Percentiles rank a stretch among this genome's conserved stretches.
Conservation (phyloP, 2,797 vertebrate genomes). For the Macrochelys suwanniensis region DNA sequence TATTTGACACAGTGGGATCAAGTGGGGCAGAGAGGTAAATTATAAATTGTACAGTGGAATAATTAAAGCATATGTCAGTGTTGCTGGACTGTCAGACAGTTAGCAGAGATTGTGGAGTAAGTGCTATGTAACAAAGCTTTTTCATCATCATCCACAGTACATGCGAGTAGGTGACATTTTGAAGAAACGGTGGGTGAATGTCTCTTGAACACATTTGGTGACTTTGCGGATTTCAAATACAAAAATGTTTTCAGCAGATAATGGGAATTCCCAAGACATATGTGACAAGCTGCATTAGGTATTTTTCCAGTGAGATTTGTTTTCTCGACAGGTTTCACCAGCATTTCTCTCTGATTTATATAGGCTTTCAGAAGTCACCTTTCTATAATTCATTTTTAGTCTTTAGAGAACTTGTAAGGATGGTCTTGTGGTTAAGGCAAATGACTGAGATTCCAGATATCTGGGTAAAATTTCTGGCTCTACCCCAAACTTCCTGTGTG, state of each 20-base stretch:
- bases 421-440: background rate
- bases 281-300: background rate
- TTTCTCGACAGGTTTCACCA: background rate
- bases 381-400: background rate
- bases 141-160: background rate
- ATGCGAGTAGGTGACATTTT: background rate
- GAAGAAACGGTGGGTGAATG: background rate
- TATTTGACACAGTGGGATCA: slow-evolving; percentile 4
- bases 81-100: background rate
- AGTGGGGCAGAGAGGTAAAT: background rate
- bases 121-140: background rate
- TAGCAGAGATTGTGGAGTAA: slow-evolving; percentile 6
- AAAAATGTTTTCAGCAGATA: background rate
- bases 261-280: background rate
- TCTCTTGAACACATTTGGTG: slow-evolving; percentile 1
- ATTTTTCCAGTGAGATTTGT: background rate
- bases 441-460: background rate
- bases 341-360: background rate
- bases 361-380: background rate
- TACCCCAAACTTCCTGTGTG: background rate
- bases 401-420: background rate
- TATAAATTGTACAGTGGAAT: background rate
- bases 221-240: slow-evolving; percentile 9
- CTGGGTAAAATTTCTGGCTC: background rate
- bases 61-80: background rate